phyloP scores from a whole-genome alignment of 2,797 vertebrate genomes.

The Eremophila alpestris region DNA sequence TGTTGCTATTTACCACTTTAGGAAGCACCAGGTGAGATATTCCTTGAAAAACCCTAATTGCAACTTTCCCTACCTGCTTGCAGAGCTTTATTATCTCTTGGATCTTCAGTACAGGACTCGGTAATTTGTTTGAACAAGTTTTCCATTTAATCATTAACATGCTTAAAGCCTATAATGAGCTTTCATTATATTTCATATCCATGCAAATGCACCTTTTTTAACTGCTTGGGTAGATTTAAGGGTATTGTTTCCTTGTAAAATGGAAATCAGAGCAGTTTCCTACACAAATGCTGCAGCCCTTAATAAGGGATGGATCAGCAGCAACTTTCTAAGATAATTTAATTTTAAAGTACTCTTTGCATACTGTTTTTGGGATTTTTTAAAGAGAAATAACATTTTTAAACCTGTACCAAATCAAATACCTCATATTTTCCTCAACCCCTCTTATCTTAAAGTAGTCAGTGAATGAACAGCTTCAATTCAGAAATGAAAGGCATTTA shows the following conservation, averaged over 20 bases:
- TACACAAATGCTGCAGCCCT: background rate
- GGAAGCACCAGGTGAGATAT: background rate
- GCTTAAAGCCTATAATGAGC: background rate
- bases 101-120: background rate
- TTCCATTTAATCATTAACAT: background rate
- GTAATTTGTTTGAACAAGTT: constrained; percentile 50
- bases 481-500: background rate
- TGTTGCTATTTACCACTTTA: background rate
- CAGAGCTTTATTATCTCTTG: background rate
- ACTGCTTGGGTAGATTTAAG: constrained; percentile 19
- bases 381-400: background rate
- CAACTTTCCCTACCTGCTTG: background rate
- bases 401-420: background rate
- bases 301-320: background rate
- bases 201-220: background rate
- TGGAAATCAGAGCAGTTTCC: background rate
- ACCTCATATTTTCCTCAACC: background rate
- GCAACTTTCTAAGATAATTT: background rate
- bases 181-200: background rate
- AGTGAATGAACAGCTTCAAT: background rate
- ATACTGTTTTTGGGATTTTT: background rate
- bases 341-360: background rate
- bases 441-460: background rate
- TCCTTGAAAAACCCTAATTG: background rate
- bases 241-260: background rate